Percentiles rank a stretch among this genome's conserved stretches.
Evolutionary conservation across 2,113 vertebrate genomes (phyloP).

Genomic region (Ploceus nigricollis): DNA sequence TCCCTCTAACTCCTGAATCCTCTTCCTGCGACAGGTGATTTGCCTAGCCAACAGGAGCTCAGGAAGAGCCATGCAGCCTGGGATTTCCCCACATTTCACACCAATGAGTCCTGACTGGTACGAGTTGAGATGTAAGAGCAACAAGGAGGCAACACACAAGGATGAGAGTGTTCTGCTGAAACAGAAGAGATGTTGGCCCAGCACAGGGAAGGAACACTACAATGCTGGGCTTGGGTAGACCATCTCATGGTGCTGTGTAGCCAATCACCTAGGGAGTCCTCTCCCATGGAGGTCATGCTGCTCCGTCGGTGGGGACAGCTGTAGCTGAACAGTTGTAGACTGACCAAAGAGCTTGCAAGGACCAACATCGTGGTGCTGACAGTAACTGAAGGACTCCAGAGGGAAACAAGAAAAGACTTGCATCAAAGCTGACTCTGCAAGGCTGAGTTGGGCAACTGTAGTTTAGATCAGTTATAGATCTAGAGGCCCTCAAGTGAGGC

Average conservation of each 20-base stretch:
- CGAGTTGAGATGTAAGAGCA: background rate
- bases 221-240: background rate
- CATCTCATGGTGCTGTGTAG: background rate
- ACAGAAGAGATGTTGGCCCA: background rate
- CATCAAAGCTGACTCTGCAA: slow-evolving; percentile 48
- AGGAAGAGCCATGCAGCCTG: background rate
- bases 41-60: background rate
- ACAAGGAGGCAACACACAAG: background rate
- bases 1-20: background rate
- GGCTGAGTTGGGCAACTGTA: slow-evolving; percentile 36
- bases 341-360: background rate
- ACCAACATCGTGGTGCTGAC: rapidly evolving
- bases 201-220: background rate
- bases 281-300: background rate
- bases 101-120: background rate
- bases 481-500: slow-evolving; percentile 57
- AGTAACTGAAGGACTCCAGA: slow-evolving; percentile 28
- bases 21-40: background rate
- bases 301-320: background rate
- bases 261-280: background rate
- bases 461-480: slow-evolving; percentile 53
- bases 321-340: background rate
- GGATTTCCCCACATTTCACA: background rate
- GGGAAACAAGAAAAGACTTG: slow-evolving; percentile 36
- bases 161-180: background rate